phyloP scores from a whole-genome alignment of 2,113 vertebrate species.

The Antechinus flavipes region DNA sequence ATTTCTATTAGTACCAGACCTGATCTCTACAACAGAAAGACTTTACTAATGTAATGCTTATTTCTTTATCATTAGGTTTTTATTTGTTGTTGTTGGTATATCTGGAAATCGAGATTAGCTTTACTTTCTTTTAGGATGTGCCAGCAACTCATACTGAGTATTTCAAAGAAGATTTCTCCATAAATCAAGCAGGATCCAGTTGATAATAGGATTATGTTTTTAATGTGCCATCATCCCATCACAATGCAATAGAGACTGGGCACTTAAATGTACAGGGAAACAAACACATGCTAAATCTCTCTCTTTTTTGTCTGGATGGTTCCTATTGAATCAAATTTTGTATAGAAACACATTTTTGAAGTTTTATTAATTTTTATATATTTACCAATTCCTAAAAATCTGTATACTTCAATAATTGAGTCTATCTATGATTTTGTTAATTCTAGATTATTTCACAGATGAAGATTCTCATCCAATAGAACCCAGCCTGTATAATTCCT shows the following conservation, averaged over 20 bases:
- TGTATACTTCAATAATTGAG: background rate
- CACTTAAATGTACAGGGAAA: conserved; percentile 1
- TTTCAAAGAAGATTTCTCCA: conserved; percentile 10
- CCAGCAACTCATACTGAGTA: conserved; percentile 47
- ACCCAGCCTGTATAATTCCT: background rate
- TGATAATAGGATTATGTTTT: conserved; percentile 44
- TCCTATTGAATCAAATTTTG: conserved; percentile 26
- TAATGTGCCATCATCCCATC: background rate
- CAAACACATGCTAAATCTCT: conserved; percentile 16
- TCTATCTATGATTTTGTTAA: background rate
- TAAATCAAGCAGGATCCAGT: conserved; percentile 34
- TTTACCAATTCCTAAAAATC: background rate
- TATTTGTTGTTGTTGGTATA: background rate
- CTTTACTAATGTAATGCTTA: conserved; percentile 48
- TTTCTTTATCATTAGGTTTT: background rate
- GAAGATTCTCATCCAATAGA: background rate
- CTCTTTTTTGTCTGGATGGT: conserved; percentile 8
- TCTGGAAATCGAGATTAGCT: background rate
- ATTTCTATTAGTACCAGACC: conserved; percentile 12
- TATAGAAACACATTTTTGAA: conserved; percentile 14
- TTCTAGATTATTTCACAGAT: background rate
- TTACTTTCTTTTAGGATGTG: conserved; percentile 39
- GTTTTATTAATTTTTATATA: conserved; percentile 1
- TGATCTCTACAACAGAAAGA: conserved; percentile 35
- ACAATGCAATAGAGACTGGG: conserved; percentile 6